These are phyloP conservation scores for Bombus affinis DNA, from an alignment of 1,140 invertebrate species.

Conservation along the genomic window DNA sequence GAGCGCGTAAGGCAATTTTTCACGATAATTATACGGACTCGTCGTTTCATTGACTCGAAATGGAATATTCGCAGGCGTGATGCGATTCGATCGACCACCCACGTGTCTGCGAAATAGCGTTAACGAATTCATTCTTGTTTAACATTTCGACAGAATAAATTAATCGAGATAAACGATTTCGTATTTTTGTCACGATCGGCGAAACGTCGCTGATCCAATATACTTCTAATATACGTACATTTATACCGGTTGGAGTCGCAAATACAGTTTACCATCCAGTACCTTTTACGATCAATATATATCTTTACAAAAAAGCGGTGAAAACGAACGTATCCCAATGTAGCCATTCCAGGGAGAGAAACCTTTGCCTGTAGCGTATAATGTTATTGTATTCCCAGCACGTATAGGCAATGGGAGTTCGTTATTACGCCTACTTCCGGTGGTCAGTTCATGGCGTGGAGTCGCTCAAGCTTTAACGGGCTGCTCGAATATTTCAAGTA, in stretches of 20 bases:
- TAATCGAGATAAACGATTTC: not conserved
- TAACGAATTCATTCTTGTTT: not conserved
- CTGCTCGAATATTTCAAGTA: constrained; percentile 6
- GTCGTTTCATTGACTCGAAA: not conserved
- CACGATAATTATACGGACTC: not conserved
- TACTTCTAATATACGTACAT: not conserved
- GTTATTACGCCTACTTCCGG: constrained; percentile 74
- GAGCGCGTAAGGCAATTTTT: not conserved
- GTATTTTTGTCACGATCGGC: not conserved
- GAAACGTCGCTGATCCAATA: not conserved
- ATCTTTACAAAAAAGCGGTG: not conserved
- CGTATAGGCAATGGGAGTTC: constrained; percentile 69
- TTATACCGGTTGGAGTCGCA: not conserved
- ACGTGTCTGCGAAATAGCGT: not conserved
- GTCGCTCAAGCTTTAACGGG: constrained; percentile 19
- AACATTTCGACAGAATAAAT: not conserved
- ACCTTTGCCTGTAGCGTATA: constrained; percentile 50
- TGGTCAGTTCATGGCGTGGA: constrained; percentile 44
- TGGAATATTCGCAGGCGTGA: not conserved
- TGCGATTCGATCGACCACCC: not conserved
- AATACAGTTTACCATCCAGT: not conserved
- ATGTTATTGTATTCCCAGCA: constrained; percentile 67
- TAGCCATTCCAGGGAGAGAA: constrained; percentile 38
- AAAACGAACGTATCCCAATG: constrained; percentile 38
- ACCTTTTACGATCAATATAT: not conserved